Evolutionary conservation across 2,113 vertebrate species (phyloP).

Genomic region (Damaliscus lunatus): DNA sequence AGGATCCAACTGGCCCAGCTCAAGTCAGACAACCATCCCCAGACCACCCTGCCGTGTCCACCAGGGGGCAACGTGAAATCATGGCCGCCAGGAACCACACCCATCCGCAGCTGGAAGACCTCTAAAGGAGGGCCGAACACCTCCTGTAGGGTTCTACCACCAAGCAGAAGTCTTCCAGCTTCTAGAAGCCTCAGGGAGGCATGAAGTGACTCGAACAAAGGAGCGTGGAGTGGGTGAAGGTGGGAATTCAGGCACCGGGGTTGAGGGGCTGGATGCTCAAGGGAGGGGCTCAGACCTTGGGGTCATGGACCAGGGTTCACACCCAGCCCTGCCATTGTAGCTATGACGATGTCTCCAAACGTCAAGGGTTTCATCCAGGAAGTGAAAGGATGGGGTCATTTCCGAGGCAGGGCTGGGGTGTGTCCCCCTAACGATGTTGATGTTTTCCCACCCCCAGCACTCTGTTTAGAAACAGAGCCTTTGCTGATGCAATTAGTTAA

Average conservation of each 20-base stretch:
- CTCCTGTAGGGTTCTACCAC: rapidly evolving
- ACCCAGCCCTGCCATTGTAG: background rate
- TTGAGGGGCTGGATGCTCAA: too few species aligned
- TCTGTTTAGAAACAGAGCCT: background rate
- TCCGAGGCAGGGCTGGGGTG: background rate
- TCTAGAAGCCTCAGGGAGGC: background rate
- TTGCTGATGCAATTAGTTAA: too few species aligned
- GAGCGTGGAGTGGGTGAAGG: rapidly evolving
- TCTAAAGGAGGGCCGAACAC: background rate
- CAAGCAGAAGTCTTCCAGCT: background rate
- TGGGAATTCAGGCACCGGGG: rapidly evolving
- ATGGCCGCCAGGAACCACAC: rapidly evolving
- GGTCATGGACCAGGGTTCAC: too few species aligned
- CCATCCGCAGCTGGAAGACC: background rate
- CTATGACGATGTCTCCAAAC: rapidly evolving
- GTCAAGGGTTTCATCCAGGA: too few species aligned
- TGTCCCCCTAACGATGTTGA: background rate
- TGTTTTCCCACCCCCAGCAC: background rate
- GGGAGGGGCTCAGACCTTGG: background rate
- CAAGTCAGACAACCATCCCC: background rate
- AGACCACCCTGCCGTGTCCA: background rate
- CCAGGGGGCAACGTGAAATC: background rate
- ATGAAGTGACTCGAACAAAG: rapidly evolving
- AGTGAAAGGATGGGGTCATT: too few species aligned
- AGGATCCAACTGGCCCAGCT: background rate